Evolutionary conservation across 2,797 vertebrate species (phyloP).

Genomic region (Pelobates cultripes): DNA sequence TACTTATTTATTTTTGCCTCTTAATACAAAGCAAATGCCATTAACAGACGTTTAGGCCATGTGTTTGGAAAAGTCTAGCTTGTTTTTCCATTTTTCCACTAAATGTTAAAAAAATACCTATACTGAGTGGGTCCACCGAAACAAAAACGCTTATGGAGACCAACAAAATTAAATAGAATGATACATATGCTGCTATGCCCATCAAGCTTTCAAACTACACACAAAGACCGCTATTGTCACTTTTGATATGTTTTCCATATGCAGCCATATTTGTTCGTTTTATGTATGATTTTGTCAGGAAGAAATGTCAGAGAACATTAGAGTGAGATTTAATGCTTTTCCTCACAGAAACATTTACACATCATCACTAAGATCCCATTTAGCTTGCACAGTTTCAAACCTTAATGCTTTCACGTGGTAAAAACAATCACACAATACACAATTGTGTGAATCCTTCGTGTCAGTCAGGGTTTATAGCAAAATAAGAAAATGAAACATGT

Average conservation of each 20-base stretch:
- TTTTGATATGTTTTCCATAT: slow-evolving; percentile 29
- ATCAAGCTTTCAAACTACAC: not conserved
- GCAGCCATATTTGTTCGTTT: not conserved
- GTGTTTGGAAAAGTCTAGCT: too few relatives aligned
- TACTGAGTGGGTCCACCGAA: not conserved
- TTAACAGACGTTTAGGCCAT: too few relatives aligned
- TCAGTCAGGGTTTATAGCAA: too few relatives aligned
- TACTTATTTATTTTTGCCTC: too few relatives aligned
- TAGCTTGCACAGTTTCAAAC: slow-evolving; percentile 7
- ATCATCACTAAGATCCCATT: slow-evolving; percentile 10
- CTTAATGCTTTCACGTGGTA: slow-evolving; percentile 31
- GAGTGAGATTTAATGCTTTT: not conserved
- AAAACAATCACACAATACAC: slow-evolving; percentile 11
- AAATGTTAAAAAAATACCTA: not conserved
- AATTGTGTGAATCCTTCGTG: not conserved
- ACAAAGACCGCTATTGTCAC: slow-evolving; percentile 19
- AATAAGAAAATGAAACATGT: too few relatives aligned
- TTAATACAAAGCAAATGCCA: too few relatives aligned
- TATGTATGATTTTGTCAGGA: not conserved
- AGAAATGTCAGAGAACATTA: not conserved
- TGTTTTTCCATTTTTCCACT: too few relatives aligned
- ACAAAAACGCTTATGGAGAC: slow-evolving; percentile 1
- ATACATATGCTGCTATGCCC: slow-evolving; percentile 12
- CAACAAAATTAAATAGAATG: not conserved
- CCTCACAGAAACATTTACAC: slow-evolving; percentile 8